phyloP scores from a whole-genome alignment of 1,140 invertebrate species.

The Apis laboriosa region DNA sequence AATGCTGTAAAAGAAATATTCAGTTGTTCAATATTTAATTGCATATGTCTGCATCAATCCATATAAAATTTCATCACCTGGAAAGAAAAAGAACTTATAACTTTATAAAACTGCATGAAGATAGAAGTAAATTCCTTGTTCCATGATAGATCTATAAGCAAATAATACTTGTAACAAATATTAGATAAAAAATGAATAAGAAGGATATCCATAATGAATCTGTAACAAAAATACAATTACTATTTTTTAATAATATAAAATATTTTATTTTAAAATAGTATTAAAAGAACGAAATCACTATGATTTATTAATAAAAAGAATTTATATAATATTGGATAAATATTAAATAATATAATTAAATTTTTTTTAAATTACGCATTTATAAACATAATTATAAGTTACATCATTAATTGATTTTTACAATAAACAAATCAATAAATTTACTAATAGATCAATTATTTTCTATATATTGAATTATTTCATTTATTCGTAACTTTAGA shows the following conservation, averaged over 20 bases:
- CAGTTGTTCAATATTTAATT: neutral
- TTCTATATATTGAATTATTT: neutral
- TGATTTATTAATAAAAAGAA: neutral
- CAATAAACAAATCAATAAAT: neutral
- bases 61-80: neutral
- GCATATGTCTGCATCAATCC: neutral
- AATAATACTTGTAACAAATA: neutral
- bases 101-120: neutral
- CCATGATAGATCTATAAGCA: neutral
- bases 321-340: neutral
- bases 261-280: neutral
- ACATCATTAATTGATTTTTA: neutral
- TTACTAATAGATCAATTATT: neutral
- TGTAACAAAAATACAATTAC: slow-evolving; percentile 16
- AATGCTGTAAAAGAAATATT: slow-evolving; percentile 9
- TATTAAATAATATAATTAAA: neutral
- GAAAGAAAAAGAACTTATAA: slow-evolving; percentile 2
- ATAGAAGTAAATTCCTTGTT: too few species aligned
- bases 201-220: neutral
- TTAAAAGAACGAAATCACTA: slow-evolving; percentile 1
- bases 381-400: neutral
- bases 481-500: neutral
- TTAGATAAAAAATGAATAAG: neutral
- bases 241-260: neutral
- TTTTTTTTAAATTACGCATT: slow-evolving; percentile 1